Conservation (phyloP, 2,888 invertebrate genomes). For the Calameuta idolon region DNA sequence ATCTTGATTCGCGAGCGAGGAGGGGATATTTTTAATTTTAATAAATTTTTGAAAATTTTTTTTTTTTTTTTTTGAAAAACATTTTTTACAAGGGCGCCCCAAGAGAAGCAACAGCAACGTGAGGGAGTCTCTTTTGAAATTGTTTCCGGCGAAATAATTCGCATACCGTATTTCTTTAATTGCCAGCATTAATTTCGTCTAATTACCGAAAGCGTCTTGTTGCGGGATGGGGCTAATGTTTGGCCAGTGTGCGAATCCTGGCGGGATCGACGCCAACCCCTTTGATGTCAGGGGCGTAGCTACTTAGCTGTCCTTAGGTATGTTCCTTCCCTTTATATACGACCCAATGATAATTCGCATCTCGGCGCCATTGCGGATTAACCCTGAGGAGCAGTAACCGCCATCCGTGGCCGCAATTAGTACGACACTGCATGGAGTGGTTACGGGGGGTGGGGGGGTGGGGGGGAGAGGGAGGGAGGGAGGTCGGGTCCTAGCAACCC, state of each 20-base stretch:
- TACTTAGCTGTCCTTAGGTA: neutral
- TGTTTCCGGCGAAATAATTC: too few relatives aligned
- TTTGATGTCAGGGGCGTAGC: constrained; percentile 53
- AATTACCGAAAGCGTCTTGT: constrained; percentile 57
- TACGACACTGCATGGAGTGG: constrained; percentile 62
- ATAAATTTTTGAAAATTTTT: too few relatives aligned
- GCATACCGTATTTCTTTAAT: constrained; percentile 52
- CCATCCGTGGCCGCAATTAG: constrained; percentile 65
- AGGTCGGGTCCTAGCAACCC: constrained; percentile 33
- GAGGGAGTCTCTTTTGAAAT: too few relatives aligned
- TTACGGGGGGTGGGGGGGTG: constrained; percentile 43
- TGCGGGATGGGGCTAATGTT: constrained; percentile 43
- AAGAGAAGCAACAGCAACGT: too few relatives aligned
- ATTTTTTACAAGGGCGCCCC: too few relatives aligned
- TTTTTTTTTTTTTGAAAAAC: too few relatives aligned
- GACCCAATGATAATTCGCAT: neutral
- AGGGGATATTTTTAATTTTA: too few relatives aligned
- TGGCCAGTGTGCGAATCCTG: constrained; percentile 35
- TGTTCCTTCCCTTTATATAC: too few relatives aligned
- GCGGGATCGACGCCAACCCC: constrained; percentile 44
- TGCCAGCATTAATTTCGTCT: constrained; percentile 58
- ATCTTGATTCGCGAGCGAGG: too few relatives aligned
- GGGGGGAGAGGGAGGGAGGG: too few relatives aligned
- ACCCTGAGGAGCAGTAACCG: constrained; percentile 61
- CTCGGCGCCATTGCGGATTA: constrained; percentile 59